Evolutionary conservation across 1,140 invertebrate species (phyloP).

Genomic region (Tetragonula clypearis): DNA sequence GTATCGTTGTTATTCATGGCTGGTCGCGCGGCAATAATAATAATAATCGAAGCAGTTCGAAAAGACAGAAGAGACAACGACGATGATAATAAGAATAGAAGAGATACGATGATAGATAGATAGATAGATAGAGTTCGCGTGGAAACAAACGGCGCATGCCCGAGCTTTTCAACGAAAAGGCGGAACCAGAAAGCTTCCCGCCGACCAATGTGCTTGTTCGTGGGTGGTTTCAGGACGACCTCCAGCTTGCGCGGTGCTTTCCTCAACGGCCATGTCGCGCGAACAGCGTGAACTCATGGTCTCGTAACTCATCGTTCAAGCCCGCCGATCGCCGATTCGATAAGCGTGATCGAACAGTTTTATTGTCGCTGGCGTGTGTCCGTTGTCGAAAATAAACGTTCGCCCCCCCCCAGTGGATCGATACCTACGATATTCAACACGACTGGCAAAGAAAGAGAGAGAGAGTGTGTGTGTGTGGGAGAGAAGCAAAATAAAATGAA

Average conservation of each 20-base stretch:
- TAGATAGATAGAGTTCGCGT: constrained; percentile 15
- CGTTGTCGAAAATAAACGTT: constrained; percentile 51
- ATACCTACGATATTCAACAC: constrained; percentile 9
- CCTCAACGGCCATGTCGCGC: constrained; percentile 59
- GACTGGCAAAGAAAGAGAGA: background rate
- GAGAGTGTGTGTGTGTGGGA: too few species aligned
- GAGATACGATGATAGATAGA: constrained; percentile 15
- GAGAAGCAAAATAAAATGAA: background rate
- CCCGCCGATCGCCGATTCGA: constrained; percentile 59
- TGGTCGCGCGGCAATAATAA: background rate
- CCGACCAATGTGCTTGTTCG: constrained; percentile 62
- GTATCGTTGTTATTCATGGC: constrained; percentile 13
- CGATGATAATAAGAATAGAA: constrained; percentile 2
- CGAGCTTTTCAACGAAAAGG: constrained; percentile 64
- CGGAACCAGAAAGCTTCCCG: constrained; percentile 60
- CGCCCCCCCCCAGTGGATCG: background rate
- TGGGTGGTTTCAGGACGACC: constrained; percentile 52
- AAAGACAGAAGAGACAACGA: background rate
- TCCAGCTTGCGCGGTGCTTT: constrained; percentile 58
- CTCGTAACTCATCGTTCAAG: constrained; percentile 58
- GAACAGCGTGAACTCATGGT: background rate
- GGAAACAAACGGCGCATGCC: constrained; percentile 55
- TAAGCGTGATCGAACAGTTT: constrained; percentile 60
- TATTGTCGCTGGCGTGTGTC: constrained; percentile 49
- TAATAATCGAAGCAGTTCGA: background rate